Evolutionary conservation across 2,113 vertebrate genomes (phyloP), one percentile per base, ranked within the genome.

Genomic region (Urocolius indicus): DNA sequence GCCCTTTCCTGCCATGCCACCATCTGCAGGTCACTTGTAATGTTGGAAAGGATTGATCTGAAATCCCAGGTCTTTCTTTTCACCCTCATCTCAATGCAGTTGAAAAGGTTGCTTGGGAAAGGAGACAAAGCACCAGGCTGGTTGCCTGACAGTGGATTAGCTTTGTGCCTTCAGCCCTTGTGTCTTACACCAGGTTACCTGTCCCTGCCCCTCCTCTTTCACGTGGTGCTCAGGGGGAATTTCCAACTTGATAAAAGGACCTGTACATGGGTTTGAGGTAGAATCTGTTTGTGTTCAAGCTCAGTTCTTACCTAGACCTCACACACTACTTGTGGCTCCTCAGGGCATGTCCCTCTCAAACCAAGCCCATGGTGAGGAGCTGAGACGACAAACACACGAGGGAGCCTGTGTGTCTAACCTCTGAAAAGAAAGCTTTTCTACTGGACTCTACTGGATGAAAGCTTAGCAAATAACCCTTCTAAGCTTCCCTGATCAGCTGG

Each of bases 401-500:
- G 24, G n/a, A 29, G 26, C 3, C 11, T 34, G 3, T 6, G 54
- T 8, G 29, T 26, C 81, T 17, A 4, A n/a, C 66, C 85, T 49
- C 82, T 18, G 63, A 46, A 22, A n/a, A 58, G 83, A 66, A 74
- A 79, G 68, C 41, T 21, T 74, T 77, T 74, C 43, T 27, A 19
- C 63, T 18, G 2, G 30, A 2, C 73, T 78, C 68, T 81, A n/a
- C n/a, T n/a, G 43, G 88, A 19, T 8, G 52, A 59, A 13, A 90
- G 92, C 86, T 94, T 94, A 94, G 48, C 10, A 3, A 67, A 74
- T 20, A 75, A 86, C 89, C 86, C 72, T 68, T 11, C 91, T 94
- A 87, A 97, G 91, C 91, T 67, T 26, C 73, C 3, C 16, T 81
- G 95, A 68, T n/a, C 91, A 1, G 76, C 89, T 90, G 89, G 89